Conservation (phyloP, 2,888 invertebrate genomes). For the Eumerus sabulonum region DNA sequence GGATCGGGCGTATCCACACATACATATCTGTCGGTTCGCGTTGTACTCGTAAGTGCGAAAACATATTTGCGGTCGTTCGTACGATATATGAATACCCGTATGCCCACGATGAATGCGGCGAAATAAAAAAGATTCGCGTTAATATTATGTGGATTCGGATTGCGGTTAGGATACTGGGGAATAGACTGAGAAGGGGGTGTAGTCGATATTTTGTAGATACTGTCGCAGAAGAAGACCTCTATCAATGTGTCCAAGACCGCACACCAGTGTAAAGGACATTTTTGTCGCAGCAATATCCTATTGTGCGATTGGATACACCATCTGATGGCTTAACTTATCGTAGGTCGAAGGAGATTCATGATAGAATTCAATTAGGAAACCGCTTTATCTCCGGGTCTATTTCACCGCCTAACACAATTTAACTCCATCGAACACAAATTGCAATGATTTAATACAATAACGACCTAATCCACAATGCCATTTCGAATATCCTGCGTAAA, state of each 20-base stretch:
- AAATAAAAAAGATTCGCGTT: slow-evolving; percentile 44
- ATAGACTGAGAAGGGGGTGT: slow-evolving; percentile 18
- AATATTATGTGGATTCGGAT: too few relatives aligned
- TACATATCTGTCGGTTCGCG: slow-evolving; percentile 27
- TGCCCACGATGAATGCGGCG: slow-evolving; percentile 44
- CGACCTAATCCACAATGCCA: neutral
- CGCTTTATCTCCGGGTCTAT: slow-evolving; percentile 3
- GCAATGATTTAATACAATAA: slow-evolving; percentile 26
- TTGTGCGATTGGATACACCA: too few relatives aligned
- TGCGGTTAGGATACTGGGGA: slow-evolving; percentile 9
- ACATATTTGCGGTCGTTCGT: slow-evolving; percentile 49
- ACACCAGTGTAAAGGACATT: too few relatives aligned
- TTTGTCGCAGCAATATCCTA: too few relatives aligned
- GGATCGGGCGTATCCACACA: too few relatives aligned
- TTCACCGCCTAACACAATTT: neutral
- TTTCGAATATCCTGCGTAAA: slow-evolving; percentile 3
- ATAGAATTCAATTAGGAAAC: slow-evolving; percentile 34
- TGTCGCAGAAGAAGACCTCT: too few relatives aligned
- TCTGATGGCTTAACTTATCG: too few relatives aligned
- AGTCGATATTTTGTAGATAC: too few relatives aligned
- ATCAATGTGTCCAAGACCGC: too few relatives aligned
- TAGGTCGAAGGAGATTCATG: neutral
- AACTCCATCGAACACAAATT: slow-evolving; percentile 14
- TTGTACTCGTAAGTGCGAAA: slow-evolving; percentile 17
- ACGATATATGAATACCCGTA: slow-evolving; percentile 46